phyloP scores from a whole-genome alignment of 2,113 vertebrate genomes.

The Carollia perspicillata region DNA sequence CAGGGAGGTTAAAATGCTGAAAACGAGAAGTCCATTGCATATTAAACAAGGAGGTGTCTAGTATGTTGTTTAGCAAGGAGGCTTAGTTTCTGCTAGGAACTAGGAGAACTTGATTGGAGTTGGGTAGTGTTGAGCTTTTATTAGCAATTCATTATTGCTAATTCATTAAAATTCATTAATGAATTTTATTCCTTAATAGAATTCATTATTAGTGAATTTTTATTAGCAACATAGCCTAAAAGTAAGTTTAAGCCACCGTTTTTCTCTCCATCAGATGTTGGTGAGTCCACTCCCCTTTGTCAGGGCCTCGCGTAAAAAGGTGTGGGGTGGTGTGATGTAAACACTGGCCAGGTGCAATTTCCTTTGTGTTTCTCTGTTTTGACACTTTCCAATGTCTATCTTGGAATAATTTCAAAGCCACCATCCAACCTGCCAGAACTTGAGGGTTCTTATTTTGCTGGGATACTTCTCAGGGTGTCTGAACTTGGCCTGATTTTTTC shows the following conservation, averaged over 20 bases:
- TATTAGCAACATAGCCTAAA: background rate
- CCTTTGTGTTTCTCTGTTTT: background rate
- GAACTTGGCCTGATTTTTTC: background rate
- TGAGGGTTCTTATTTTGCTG: background rate
- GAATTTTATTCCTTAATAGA: no score
- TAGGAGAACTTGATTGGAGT: background rate
- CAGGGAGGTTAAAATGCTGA: background rate
- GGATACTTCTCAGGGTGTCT: background rate
- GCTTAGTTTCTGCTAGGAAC: background rate
- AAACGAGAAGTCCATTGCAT: background rate
- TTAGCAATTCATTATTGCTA: no score
- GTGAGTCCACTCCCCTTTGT: background rate
- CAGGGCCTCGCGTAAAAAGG: background rate
- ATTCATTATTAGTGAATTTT: background rate
- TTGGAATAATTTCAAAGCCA: background rate
- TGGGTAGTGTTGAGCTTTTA: background rate
- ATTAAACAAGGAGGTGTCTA: accelerated
- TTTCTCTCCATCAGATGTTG: background rate
- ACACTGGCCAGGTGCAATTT: background rate
- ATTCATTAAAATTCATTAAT: no score
- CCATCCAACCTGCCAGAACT: background rate
- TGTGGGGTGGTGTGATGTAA: background rate
- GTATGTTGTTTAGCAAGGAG: background rate
- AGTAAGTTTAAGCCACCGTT: background rate
- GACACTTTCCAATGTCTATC: background rate